Base-by-base conservation (phyloP, 2,113 vertebrate genomes). In the Bufo bufo region DNA sequence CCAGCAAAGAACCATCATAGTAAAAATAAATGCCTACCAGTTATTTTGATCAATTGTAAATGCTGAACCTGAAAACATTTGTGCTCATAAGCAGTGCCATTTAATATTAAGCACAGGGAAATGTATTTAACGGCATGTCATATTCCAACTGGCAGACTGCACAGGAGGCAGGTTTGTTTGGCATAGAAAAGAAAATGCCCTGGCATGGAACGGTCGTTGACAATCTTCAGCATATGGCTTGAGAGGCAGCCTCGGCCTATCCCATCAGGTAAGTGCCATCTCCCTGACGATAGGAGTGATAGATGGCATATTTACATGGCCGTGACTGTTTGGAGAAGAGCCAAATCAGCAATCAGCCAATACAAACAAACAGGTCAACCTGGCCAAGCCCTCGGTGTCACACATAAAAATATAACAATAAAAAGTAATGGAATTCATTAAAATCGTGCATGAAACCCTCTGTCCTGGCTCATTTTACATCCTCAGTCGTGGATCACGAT, bases 181-280 rank as follows among this genome's bases (percentile, higher is more conserved):
- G 95, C 95, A 94, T 87, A 85, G 89, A 90, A 88, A 93, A 91
- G 92, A 92, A 77, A 95, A 94, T 93, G 90, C 93, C 94, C 97
- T 99, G 97, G 98, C 96, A 92, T 93, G 93, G 93, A 94, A 93
- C 94, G 96, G 95, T 92, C 94, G 91, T 95, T 97, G 97, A 97
- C 97, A 98, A 96, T 97, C 94, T 91, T 93, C 92, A 96, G 95
- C 98, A 99, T 99, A 98, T 98, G 98, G 97, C 95, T 95, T 94
- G 95, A 97, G 96, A 96, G 96, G 95, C 94, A 93, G 94, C 95
- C 95, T 95, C 96, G 95, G 94, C 95, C 96, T 95, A 92, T 93
- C 94, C 95, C 96, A 96, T 97, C 97, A 96, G 97, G 96, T 97
- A 95, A 94, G 95, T 96, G 97, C 95, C 97, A 97, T 96, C 94